Conservation (phyloP, 2,888 invertebrate genomes). For the Pyrochroa serraticornis region DNA sequence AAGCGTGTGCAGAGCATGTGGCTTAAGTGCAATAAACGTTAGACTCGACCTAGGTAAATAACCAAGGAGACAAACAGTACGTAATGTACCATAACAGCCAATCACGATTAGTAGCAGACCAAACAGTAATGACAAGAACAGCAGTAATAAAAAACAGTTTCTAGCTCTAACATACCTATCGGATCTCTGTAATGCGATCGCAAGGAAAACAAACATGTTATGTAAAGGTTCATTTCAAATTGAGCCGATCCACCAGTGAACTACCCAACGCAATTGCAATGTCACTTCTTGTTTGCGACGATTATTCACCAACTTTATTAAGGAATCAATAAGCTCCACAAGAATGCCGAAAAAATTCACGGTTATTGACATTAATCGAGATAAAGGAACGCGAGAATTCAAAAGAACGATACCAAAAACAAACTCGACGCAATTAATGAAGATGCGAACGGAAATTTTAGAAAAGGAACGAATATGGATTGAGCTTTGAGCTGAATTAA, state of each 20-base stretch:
- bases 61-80: constrained; percentile 11
- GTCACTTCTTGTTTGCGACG: no score
- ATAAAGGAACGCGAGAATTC: constrained; percentile 34
- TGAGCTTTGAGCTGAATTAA: no score
- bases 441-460: background rate
- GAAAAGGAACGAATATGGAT: no score
- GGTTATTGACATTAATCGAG: background rate
- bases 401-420: constrained; percentile 1
- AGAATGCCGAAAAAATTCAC: no score
- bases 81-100: constrained; percentile 14
- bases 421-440: background rate
- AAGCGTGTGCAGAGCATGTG: constrained; percentile 7
- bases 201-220: constrained; percentile 53
- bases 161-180: constrained; percentile 57
- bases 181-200: constrained; percentile 58
- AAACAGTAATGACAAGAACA: constrained; percentile 26
- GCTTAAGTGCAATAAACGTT: constrained; percentile 36
- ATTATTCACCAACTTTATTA: background rate
- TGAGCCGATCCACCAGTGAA: constrained; percentile 28
- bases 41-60: constrained; percentile 54
- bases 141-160: constrained; percentile 25
- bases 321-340: no score
- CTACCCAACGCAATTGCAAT: constrained; percentile 12
- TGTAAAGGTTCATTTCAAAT: constrained; percentile 41
- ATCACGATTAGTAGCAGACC: constrained; percentile 12